Evolutionary conservation across 37 sponge, comb jelly and placozoan species (phyloP).

Genomic region (Trichoplax adhaerens): DNA sequence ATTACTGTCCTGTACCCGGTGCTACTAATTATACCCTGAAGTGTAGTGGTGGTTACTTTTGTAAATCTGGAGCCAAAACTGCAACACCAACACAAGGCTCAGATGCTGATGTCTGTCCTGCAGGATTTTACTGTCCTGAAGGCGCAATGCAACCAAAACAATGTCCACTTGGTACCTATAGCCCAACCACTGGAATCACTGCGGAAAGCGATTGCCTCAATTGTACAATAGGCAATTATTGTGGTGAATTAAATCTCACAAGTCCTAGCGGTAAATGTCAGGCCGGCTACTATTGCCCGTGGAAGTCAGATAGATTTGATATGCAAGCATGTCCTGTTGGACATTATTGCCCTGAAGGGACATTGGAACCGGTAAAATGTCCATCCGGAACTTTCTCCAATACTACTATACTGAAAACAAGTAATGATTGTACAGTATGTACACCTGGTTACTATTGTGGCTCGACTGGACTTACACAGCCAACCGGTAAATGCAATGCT

Average conservation of each 20-base stretch:
- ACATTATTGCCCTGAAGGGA: slow-evolving; percentile 26
- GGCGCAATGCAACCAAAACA: too few species aligned
- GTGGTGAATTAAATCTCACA: neutral
- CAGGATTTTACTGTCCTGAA: too few species aligned
- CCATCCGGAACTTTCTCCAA: slow-evolving; percentile 10
- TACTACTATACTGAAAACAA: slow-evolving; percentile 1
- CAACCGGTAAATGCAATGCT: slow-evolving; percentile 7
- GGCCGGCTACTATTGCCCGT: slow-evolving; percentile 8
- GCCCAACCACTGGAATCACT: slow-evolving; percentile 5
- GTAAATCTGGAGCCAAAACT: slow-evolving; percentile 2
- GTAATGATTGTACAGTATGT: slow-evolving; percentile 11
- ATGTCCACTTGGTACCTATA: slow-evolving; percentile 11
- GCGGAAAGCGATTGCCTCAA: slow-evolving; percentile 2
- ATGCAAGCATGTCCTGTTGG: slow-evolving; percentile 2
- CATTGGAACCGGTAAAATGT: slow-evolving; percentile 17
- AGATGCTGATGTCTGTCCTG: slow-evolving; percentile 1
- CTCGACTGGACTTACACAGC: neutral
- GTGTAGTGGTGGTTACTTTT: slow-evolving; percentile 23
- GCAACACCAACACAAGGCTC: slow-evolving; percentile 1
- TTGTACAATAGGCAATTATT: slow-evolving; percentile 21
- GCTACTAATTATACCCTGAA: neutral
- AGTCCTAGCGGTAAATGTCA: too few species aligned
- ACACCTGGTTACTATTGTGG: slow-evolving; percentile 13
- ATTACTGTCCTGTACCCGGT: neutral
- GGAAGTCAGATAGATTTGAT: neutral